Evolutionary conservation across 2,113 vertebrate genomes (phyloP).

Genomic region (Ageneiosus marmoratus): DNA sequence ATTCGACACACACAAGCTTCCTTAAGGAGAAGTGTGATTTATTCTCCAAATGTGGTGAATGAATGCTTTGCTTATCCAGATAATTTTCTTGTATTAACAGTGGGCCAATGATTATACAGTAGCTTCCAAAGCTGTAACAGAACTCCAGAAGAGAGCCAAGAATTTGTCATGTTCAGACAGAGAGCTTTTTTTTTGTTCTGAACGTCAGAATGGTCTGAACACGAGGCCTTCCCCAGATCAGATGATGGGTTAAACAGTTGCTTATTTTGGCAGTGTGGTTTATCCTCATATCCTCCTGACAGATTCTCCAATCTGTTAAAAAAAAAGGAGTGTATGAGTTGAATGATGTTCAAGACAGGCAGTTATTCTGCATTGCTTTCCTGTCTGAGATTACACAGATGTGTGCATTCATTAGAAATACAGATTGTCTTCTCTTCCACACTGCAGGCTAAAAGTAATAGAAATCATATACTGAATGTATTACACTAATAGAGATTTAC

Average conservation of each 20-base stretch:
- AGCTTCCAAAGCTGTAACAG: conserved; percentile 34
- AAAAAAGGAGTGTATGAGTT: neutral
- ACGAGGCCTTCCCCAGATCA: neutral
- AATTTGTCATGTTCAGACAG: conserved; percentile 41
- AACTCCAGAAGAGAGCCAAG: conserved; percentile 29
- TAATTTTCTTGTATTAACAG: conserved; percentile 45
- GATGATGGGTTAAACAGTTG: conserved; percentile 10
- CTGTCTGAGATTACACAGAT: conserved; percentile 42
- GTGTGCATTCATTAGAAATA: conserved; percentile 64
- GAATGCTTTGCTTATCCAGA: conserved; percentile 49
- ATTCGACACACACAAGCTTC: conserved; percentile 18
- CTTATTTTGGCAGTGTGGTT: neutral
- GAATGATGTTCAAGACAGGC: neutral
- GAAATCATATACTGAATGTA: neutral
- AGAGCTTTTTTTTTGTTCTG: conserved; percentile 10
- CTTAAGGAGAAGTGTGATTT: conserved; percentile 46
- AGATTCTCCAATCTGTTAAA: neutral
- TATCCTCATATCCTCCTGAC: neutral
- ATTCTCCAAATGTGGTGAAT: conserved; percentile 53
- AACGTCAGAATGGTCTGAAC: conserved; percentile 13
- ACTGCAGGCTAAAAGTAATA: neutral
- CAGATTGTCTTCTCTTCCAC: conserved; percentile 50
- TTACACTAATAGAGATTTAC: neutral
- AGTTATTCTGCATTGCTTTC: neutral
- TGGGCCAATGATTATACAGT: conserved; percentile 33